Evolutionary conservation across 2,888 invertebrate genomes (phyloP), one percentile per base, ranked within the genome.

Genomic region (Clusia tigrina): DNA sequence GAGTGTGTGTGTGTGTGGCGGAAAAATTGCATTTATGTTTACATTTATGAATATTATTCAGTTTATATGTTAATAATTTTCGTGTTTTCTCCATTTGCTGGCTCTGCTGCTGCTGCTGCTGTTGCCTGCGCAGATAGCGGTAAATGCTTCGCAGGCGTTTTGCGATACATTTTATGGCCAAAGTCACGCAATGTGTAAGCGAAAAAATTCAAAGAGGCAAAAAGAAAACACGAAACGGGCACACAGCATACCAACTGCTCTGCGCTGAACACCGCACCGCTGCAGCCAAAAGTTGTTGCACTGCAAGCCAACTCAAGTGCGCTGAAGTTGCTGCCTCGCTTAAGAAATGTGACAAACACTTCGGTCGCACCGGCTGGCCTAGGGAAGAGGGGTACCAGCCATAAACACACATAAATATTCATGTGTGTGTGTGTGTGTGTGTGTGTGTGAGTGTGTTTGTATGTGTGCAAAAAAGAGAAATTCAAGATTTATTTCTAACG

Each of bases 1-100:
- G n/a, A n/a, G n/a, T n/a, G n/a, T n/a, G n/a, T n/a, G n/a, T n/a
- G n/a, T n/a, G n/a, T n/a, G n/a, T n/a, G n/a, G n/a, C 23, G 20
- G 25, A 63, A 73, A 65, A 66, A 68, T 62, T 71, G 77, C 71
- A 77, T 78, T 77, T 77, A 77, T 77, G 74, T 67, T 62, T 71
- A 75, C 71, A 77, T 78, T 77, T 77, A 77, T 77, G 74, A 78
- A 76, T 77, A 77, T 70, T 69, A 77, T 76, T 74, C 78, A 71
- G 71, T 74, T 66, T 62, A 68, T 77, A 76, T 78, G 78, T 78
- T 78, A 77, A 78, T 72, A n/a, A n/a, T n/a, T n/a, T n/a, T 71
- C 71, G 69, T 56, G 63, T 65, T 61, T 67, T 64, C 62, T 62
- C 61, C 53, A 58, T 55, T 42, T 18, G 17, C 42, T 55, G 15